Base-by-base conservation (phyloP, 2,113 vertebrate genomes). In the Corydoras sp. region DNA sequence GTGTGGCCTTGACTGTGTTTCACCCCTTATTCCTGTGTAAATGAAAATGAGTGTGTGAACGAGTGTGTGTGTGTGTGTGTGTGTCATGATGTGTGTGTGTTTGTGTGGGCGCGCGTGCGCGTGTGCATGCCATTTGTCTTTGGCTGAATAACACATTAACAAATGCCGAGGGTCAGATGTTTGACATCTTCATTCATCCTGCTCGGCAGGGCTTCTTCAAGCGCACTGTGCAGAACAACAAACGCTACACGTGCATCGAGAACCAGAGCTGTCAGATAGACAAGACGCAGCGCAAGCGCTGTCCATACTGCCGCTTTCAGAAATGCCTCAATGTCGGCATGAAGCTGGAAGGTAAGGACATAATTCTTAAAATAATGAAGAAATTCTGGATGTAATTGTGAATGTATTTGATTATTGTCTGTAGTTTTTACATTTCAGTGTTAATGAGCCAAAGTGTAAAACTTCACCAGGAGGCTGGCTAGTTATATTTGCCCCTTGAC, bases 221-320 rank as follows among this genome's bases (percentile, higher is more conserved):
- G 86, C 91, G 97, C 87, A 99, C 97, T 60, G 97, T 99, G 83
- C 97, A 99, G 88, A 99, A 99, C 91, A 98, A 99, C 87, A 99
- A 99, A 87, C 94, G 95, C 89, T 99, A 99, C 92, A 99, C 97
- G 7, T 99, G 97, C 82, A 99, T 99, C 90, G 97, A 99, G 88
- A 99, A 96, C 87, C 97, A 99, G 92, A 98, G 92, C 87, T 99
- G 97, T 88, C 95, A 96, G 85, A 99, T 99, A 86, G 97, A 99
- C 90, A 99, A 99, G 88, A 98, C 95, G 29, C 97, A 99, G 88
- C 91, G 97, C 85, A 99, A 99, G 76, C 90, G 97, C 61, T 99
- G 97, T 77, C 97, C 97, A 32, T 98, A 98, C 88, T 99, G 97
- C 83, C 94, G 97, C 77, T 99, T 99, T 85, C 96, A 98, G 72